These are phyloP conservation scores for Pachyramphus minor DNA, from an alignment of 2,113 vertebrate genomes.

Conservation along the genomic window DNA sequence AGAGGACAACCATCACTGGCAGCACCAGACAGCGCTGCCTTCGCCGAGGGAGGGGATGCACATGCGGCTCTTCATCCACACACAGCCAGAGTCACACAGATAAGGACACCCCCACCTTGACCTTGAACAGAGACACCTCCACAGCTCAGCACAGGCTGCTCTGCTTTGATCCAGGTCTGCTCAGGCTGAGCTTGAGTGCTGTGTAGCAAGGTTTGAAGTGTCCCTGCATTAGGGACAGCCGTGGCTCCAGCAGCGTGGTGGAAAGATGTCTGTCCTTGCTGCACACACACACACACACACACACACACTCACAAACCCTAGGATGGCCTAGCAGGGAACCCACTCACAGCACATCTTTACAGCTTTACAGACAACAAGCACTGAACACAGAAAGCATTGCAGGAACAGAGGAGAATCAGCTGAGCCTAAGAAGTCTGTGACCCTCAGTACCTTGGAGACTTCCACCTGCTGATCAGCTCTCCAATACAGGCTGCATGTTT, in stretches of 20 bases:
- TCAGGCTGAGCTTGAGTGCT: not conserved
- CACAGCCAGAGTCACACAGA: accelerated
- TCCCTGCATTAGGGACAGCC: not conserved
- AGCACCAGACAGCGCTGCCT: not conserved
- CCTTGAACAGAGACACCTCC: not conserved
- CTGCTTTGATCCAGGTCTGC: not conserved
- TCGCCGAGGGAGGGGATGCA: not conserved
- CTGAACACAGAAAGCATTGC: accelerated
- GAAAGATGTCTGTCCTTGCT: accelerated
- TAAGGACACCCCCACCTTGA: not conserved
- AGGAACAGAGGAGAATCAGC: not conserved
- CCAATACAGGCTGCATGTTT: not conserved
- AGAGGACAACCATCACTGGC: not conserved
- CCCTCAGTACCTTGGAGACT: not conserved
- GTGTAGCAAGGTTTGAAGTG: not conserved
- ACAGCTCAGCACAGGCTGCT: not conserved
- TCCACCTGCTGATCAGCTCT: not conserved
- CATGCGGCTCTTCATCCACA: not conserved
- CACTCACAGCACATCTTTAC: not conserved
- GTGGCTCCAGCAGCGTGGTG: not conserved
- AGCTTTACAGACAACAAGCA: not conserved
- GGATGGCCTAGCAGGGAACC: not conserved
- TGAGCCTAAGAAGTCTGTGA: not conserved
- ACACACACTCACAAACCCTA: too few species aligned
- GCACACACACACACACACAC: not conserved